Evolutionary conservation across 2,113 vertebrate species (phyloP), one percentile per base, ranked within the genome.

Genomic region (Riparia riparia): DNA sequence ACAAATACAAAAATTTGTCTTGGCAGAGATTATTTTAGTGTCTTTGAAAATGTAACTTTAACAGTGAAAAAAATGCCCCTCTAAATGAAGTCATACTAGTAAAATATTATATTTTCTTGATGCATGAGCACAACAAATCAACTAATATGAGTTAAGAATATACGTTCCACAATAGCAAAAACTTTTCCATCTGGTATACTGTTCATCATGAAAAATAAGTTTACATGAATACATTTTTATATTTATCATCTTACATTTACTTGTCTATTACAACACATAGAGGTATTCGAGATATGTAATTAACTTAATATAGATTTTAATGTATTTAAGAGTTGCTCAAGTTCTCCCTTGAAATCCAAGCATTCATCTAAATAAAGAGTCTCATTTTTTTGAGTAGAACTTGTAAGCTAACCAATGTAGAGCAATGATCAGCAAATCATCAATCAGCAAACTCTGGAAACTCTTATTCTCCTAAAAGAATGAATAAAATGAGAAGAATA

Each of bases 221-320:
- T 54, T 39, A 96, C 7, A 57, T 51, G 2, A 87, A 66, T 77
- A 80, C 41, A 4, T 37, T 21, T 51, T 86, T 72, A 24, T 86
- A 49, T 93, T 79, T 83, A 49, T 82, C 28, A 82, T 90, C 89
- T 92, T 68, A 66, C 69, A 89, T 87, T 97, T 90, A 95, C 57
- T 86, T 72, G 4, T 42, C 25, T 80, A 22, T 72, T 95, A 80
- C 17, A 91, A 79, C 32, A 93, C 37, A 63, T 20, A 85, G 50
- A 95, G 56, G 94, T 69, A n/a, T 86, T 17, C 42, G 73, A 88
- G 32, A 57, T 54, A 84, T 17, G 4, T 64, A 95, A 95, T 93
- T 56, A 91, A 44, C 26, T 92, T 81, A 37, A 84, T 71, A 83
- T 60, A 80, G 10, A 83, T 76, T 80, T 95, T 89, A 88, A 93